Evolutionary conservation across 2,797 vertebrate species (phyloP).

Genomic region (Intellagama lesueurii): DNA sequence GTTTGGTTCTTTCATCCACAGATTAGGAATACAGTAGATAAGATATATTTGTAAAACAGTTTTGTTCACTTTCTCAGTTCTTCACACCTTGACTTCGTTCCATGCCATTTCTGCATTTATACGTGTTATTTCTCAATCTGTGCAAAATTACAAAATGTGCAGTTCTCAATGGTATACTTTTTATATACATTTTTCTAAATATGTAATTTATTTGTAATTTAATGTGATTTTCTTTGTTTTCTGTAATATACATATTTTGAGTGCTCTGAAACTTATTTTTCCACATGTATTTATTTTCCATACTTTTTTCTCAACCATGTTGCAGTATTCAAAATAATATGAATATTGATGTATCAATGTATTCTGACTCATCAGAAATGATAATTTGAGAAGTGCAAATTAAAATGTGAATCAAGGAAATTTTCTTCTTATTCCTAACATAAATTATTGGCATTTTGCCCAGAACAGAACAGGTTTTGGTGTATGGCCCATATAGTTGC

Average conservation of each 20-base stretch:
- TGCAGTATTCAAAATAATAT: not conserved
- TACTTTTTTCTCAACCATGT: not conserved
- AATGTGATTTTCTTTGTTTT: no score
- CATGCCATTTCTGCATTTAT: not conserved
- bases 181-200: no score
- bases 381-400: not conserved
- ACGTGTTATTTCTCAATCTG: no score
- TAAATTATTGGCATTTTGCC: not conserved
- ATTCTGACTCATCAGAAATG: not conserved
- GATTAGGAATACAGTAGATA: not conserved
- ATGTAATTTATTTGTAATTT: no score
- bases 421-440: not conserved
- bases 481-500: accelerated
- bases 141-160: no score
- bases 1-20: not conserved
- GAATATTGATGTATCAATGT: not conserved
- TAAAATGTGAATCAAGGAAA: not conserved
- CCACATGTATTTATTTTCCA: no score
- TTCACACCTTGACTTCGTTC: not conserved
- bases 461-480: not conserved
- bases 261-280: no score
- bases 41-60: not conserved
- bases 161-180: no score
- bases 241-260: no score
- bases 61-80: not conserved